phyloP scores from a whole-genome alignment of 2,797 vertebrate species.

The Delichon dasypus region DNA sequence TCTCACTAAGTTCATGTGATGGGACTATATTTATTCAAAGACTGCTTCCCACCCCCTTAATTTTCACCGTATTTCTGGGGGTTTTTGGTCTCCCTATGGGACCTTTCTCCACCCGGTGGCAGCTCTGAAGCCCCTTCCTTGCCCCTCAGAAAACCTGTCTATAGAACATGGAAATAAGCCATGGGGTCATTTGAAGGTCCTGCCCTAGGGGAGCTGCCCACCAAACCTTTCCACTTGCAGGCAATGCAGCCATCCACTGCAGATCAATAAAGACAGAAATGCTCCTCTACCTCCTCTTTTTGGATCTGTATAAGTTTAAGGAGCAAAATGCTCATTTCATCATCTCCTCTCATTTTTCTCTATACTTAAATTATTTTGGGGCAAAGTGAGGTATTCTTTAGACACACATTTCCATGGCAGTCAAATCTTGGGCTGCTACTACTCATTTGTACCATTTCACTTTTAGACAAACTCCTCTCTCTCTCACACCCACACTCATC shows the following conservation, averaged over 20 bases:
- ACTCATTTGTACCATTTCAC: constrained; percentile 32
- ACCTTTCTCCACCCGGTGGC: neutral
- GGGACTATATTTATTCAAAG: neutral
- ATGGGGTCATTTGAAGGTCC: neutral
- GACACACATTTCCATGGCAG: neutral
- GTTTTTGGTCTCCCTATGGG: neutral
- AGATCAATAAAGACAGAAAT: neutral
- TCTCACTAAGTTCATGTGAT: neutral
- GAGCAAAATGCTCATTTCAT: neutral
- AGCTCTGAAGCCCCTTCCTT: neutral
- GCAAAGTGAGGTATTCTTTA: neutral
- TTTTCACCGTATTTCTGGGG: neutral
- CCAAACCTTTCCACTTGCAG: neutral
- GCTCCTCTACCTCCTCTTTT: neutral
- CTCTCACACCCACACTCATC: constrained; percentile 16
- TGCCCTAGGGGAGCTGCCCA: neutral
- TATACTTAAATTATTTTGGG: neutral
- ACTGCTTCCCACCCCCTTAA: neutral
- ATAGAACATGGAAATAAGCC: neutral
- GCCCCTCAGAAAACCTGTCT: neutral
- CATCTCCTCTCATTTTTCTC: neutral
- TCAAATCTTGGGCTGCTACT: neutral
- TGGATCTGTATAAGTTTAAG: neutral
- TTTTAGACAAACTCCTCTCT: constrained; percentile 25
- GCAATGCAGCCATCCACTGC: neutral